A percentile compares a stretch with the other conserved stretches of the same genome.
Evolutionary conservation across 2,113 vertebrate species (phyloP).

Genomic region (Hemiprocne comata): DNA sequence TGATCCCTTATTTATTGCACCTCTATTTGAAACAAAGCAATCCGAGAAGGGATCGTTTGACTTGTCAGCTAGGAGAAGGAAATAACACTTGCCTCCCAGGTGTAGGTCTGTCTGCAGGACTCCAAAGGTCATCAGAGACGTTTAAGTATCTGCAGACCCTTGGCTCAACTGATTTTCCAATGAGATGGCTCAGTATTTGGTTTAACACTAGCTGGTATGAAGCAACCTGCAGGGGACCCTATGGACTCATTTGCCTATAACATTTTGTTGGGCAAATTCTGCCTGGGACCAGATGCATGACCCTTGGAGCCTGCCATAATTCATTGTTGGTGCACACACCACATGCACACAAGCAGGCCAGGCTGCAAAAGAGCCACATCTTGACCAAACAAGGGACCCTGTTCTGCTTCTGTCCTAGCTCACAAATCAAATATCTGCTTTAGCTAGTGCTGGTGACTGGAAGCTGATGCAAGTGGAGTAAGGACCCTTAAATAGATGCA

Average conservation of each 20-base stretch:
- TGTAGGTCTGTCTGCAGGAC: not conserved
- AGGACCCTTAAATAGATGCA: not conserved
- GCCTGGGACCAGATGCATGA: not conserved
- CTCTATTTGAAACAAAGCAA: not conserved
- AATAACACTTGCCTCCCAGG: not conserved
- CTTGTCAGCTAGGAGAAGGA: not conserved
- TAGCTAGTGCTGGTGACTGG: not conserved
- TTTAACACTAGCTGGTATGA: not conserved
- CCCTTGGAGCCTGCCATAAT: not conserved
- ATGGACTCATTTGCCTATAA: not conserved
- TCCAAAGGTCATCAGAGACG: not conserved
- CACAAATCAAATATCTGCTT: not conserved
- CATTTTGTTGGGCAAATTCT: not conserved
- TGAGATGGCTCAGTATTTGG: accelerated
- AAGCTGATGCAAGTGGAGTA: not conserved
- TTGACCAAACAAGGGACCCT: not conserved
- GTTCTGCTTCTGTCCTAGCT: not conserved
- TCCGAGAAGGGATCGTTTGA: not conserved
- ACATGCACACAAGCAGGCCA: not conserved
- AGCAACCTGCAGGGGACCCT: not conserved
- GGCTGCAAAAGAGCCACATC: not conserved
- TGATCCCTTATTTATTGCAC: not conserved
- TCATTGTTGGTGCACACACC: not conserved
- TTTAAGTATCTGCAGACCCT: not conserved
- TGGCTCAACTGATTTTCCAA: not conserved